Percentiles rank a stretch among this genome's conserved stretches.
phyloP scores from a whole-genome alignment of 53 echinoderm and acorn worm species.

The Actinopyga echinites region DNA sequence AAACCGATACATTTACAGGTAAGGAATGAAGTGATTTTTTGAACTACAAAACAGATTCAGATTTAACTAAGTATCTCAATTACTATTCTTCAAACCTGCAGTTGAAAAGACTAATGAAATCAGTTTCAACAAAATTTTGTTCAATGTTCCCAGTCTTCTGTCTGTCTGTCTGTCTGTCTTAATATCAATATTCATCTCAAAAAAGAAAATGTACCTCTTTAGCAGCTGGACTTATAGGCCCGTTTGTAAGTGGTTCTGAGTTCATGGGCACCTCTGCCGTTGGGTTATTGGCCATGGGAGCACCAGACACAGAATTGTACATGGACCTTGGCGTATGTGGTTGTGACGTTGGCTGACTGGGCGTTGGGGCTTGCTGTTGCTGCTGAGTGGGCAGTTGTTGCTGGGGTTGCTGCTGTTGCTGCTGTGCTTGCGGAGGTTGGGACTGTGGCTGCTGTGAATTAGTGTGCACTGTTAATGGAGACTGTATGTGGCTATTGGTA shows the following conservation, averaged over 20 bases:
- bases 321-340: conserved; percentile 33
- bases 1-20: too few relatives aligned
- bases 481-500: conserved; percentile 54
- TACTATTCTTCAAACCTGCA: too few relatives aligned
- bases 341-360: conserved; percentile 43
- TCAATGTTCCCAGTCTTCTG: too few relatives aligned
- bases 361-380: conserved; percentile 47
- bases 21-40: too few relatives aligned
- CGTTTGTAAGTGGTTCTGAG: conserved; percentile 76
- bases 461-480: conserved; percentile 32
- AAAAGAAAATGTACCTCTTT: conserved; percentile 56
- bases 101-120: too few relatives aligned
- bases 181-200: background rate
- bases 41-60: too few relatives aligned
- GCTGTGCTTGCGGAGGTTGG: conserved; percentile 40
- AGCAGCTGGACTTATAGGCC: conserved; percentile 74
- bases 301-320: conserved; percentile 33
- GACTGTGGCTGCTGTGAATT: conserved; percentile 26
- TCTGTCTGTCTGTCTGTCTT: background rate
- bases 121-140: too few relatives aligned
- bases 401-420: conserved; percentile 42
- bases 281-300: conserved; percentile 41
- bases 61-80: too few relatives aligned
- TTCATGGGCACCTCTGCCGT: conserved; percentile 35
- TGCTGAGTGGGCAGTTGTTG: conserved; percentile 50